Percentiles rank a stretch among this genome's conserved stretches.
phyloP scores from a whole-genome alignment of 2,888 invertebrate species.

The Melinaea menophilus region DNA sequence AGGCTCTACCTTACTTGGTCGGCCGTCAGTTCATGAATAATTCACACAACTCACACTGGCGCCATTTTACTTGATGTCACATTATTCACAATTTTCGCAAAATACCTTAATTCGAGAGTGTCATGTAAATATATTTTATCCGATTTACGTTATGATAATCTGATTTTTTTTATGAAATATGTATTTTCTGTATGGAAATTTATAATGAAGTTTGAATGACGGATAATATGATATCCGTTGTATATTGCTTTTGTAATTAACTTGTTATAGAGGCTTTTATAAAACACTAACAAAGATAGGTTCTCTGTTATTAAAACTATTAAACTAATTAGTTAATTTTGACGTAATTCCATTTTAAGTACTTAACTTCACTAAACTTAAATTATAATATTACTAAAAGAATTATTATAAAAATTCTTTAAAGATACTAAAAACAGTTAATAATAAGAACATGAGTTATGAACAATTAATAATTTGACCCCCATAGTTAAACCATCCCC shows the following conservation, averaged over 20 bases:
- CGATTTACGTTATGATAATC: conserved; percentile 22
- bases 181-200: conserved; percentile 10
- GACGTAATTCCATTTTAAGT: no score
- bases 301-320: no score
- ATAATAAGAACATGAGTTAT: neutral
- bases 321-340: no score
- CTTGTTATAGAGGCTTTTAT: no score
- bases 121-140: conserved; percentile 31
- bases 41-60: conserved; percentile 55
- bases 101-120: conserved; percentile 50
- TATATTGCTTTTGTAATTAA: no score
- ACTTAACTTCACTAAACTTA: no score
- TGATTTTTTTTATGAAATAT: conserved; percentile 11
- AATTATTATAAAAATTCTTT: neutral
- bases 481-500: conserved; percentile 15
- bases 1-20: conserved; percentile 25
- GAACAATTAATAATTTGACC: neutral
- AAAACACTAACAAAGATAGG: no score
- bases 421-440: neutral
- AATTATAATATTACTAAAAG: no score
- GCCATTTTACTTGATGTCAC: conserved; percentile 51
- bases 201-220: conserved; percentile 4
- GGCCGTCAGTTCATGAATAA: conserved; percentile 46
- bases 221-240: no score
- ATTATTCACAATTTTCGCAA: conserved; percentile 64